Evolutionary conservation across 2,113 vertebrate species (phyloP), one percentile per base, ranked within the genome.

Genomic region (Pangasianodon hypophthalmus): DNA sequence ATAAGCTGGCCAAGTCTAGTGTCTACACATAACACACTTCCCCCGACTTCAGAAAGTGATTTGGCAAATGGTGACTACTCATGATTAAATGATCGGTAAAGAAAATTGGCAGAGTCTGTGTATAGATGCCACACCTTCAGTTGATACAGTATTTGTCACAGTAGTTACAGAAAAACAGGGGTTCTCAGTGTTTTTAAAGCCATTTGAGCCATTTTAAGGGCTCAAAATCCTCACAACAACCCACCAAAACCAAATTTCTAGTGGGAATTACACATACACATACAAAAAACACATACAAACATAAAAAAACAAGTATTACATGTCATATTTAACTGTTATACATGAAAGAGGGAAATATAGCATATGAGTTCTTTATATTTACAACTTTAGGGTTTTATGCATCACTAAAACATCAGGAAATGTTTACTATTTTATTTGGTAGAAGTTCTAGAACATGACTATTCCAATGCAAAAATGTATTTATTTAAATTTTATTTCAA

Each of bases 1-100:
- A 85, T 90, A 90, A 90, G 89, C 90, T 54, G 75, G 56, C 71
- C 81, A 79, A 85, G 44, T 71, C 80, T 87, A 83, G 46, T 75
- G 24, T 67, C 48, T 79, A 58, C 56, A 50, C 21, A 80, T 67
- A 79, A 18, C 50, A 69, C 79, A 60, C 26, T n/a, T 84, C 29
- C 52, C 24, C 7, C 4, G 29, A 73, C 50, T 75, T 73, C 11
- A 75, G 37, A 18, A 52, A 88, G 79, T n/a, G 18, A 44, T 56
- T 26, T 83, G 48, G 50, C 24, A 52, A 56, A 56, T 83, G 60
- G 48, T 60, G 6, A 11, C 54, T 32, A 58, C 18, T 87, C 26
- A 32, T 84, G 56, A 84, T 62, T 84, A 48, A 60, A 80, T 37
- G 44, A 62, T 80, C 16, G 50, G 41, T 62, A 48, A 52, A 58